phyloP scores from a whole-genome alignment of 2,797 vertebrate species.

The Sciurus vulgaris region DNA sequence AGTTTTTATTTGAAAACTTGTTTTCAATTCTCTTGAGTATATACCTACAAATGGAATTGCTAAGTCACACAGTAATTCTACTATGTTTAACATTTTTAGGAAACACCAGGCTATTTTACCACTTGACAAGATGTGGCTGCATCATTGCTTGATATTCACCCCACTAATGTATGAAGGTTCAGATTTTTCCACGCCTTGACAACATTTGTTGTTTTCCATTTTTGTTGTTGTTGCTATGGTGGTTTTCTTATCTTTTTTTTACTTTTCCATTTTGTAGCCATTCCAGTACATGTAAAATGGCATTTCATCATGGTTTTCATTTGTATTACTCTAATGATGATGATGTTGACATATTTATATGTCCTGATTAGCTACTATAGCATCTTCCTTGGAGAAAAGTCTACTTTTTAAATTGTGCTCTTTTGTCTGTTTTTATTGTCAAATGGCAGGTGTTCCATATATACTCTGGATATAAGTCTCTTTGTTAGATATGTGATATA shows the following conservation, averaged over 20 bases:
- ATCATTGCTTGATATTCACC: not conserved
- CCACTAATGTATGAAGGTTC: not conserved
- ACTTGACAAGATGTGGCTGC: not conserved
- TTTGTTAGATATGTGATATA: not conserved
- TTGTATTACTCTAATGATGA: not conserved
- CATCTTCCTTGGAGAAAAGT: not conserved
- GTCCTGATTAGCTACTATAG: not conserved
- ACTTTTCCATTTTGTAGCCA: not conserved
- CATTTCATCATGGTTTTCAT: not conserved
- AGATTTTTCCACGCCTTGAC: not conserved
- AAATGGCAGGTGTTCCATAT: not conserved
- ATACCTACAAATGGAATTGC: not conserved
- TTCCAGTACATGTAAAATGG: not conserved
- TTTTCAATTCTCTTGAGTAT: not conserved
- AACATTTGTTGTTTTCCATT: not conserved
- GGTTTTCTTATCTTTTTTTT: not conserved
- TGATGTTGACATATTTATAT: conserved; percentile 2
- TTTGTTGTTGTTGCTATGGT: not conserved
- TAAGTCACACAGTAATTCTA: not conserved
- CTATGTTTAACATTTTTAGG: not conserved
- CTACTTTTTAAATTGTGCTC: not conserved
- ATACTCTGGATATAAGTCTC: not conserved
- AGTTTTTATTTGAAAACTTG: not conserved
- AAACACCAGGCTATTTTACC: not conserved
- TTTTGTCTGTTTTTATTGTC: not conserved